These are phyloP conservation scores for Tachycineta bicolor DNA, from an alignment of 2,113 vertebrate genomes.

Conservation along the genomic window DNA sequence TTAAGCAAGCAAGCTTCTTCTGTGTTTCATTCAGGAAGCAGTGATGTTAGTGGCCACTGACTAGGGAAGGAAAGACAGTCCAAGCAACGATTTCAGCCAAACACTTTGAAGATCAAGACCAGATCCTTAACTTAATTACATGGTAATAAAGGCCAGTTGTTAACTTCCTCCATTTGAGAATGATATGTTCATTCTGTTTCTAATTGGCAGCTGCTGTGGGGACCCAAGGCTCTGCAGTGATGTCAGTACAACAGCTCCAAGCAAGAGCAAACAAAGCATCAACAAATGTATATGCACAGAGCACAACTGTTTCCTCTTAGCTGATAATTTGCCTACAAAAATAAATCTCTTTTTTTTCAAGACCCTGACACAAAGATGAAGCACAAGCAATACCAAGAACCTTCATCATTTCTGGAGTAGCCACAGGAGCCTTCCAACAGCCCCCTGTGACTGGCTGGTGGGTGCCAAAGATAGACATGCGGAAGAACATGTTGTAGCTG, in stretches of 20 bases:
- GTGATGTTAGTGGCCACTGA: not conserved
- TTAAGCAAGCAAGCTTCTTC: not conserved
- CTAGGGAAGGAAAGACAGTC: not conserved
- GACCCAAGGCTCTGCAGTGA: not conserved
- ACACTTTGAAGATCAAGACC: slow-evolving; percentile 20
- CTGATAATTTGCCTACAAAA: not conserved
- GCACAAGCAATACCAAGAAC: not conserved
- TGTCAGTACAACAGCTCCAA: slow-evolving; percentile 17
- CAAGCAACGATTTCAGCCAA: not conserved
- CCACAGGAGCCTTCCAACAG: not conserved
- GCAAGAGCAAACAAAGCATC: not conserved
- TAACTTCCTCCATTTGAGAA: slow-evolving; percentile 31
- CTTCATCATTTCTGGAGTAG: not conserved
- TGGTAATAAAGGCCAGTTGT: slow-evolving; percentile 32
- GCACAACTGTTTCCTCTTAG: slow-evolving; percentile 14
- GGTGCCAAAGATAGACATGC: not conserved
- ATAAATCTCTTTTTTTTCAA: not conserved
- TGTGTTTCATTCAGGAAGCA: not conserved
- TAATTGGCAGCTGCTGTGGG: slow-evolving; percentile 3
- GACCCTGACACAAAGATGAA: not conserved
- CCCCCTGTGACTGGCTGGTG: not conserved
- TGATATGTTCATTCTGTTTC: slow-evolving; percentile 9
- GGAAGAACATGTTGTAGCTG: not conserved
- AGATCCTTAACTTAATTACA: slow-evolving; percentile 38
- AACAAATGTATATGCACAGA: not conserved